These are phyloP conservation scores for Mus spicilegus DNA, from an alignment of 2,113 vertebrate genomes.

Conservation along the genomic window DNA sequence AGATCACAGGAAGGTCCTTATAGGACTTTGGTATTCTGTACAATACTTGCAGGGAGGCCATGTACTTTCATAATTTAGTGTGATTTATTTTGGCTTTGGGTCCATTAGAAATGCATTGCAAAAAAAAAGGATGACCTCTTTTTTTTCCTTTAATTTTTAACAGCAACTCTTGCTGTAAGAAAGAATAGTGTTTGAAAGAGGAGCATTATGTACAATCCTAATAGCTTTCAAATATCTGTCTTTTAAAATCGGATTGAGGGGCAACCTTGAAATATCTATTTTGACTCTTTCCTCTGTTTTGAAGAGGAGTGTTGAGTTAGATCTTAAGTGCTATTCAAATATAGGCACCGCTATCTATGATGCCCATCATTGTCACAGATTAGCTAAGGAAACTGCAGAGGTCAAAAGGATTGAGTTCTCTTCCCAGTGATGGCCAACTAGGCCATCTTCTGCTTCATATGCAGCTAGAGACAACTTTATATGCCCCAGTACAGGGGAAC, in stretches of 20 bases:
- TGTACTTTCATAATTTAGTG: conserved; percentile 91
- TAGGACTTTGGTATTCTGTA: conserved; percentile 89
- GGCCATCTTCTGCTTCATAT: no score
- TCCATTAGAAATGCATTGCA: conserved; percentile 89
- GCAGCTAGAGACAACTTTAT: no score
- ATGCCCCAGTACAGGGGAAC: no score
- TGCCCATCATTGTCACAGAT: conserved; percentile 62
- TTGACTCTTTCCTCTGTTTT: conserved; percentile 85
- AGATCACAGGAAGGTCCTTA: conserved; percentile 90
- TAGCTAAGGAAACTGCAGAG: conserved; percentile 1
- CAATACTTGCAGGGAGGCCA: conserved; percentile 90
- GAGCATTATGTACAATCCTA: conserved; percentile 87
- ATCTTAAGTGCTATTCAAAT: conserved; percentile 70
- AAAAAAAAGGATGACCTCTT: conserved; percentile 82
- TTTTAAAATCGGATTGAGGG: conserved; percentile 85
- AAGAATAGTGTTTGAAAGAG: conserved; percentile 85
- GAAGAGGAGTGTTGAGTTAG: conserved; percentile 74
- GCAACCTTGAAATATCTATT: conserved; percentile 84
- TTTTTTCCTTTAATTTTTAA: conserved; percentile 89
- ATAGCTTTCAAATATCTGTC: conserved; percentile 89
- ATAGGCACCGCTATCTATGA: conserved; percentile 11
- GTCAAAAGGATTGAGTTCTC: background rate
- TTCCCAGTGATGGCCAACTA: no score
- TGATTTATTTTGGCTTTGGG: conserved; percentile 91
- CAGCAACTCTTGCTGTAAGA: conserved; percentile 87